Base-by-base conservation (phyloP, 1,140 invertebrate species). In the Listronotus bonariensis region DNA sequence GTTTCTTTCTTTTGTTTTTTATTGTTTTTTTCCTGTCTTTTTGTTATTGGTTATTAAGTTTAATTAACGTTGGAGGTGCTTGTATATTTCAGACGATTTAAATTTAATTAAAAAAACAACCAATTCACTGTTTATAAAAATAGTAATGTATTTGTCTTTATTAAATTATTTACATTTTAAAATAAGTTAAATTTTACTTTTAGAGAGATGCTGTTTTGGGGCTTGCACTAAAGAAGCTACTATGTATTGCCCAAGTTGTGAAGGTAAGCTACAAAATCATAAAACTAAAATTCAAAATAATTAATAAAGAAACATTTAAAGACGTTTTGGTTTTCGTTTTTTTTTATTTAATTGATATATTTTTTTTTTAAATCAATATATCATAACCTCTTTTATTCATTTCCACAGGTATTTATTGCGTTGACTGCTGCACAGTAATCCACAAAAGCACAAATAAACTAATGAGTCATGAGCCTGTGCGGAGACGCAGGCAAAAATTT, bases 371-470 rank as follows among this genome's bases (percentile, higher is more conserved):
- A 48, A 48, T 48, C 20, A 26, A 26, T 26, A 26, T 26, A 26
- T 26, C 20, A 26, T 3, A 26, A 26, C 20, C 20, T 26, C 2
- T 26, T 36, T 36, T 36, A 12, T 36, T 36, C 8, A 36, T 36
- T 52, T 41, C 3, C n/a, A 9, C 48, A 65, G 62, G 45, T 18
- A 45, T 70, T 38, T 70, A 65, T 49, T 70, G 68, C 38, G 0
- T 6, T 8, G 51, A 67, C 17, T 70, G 68, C 42, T 67, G 59
- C 42, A 59, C 49, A 4, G 34, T 55, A 17, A 18, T 69, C 3
- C 65, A 70, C 53, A 64, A 65, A 58, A 70, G 58, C 52, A 60
- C 53, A 10, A 67, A 64, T 26, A 54, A 58, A 40, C 18, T 67
- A 15, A 60, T 63, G 56, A 31, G 48, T 17, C 68, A 67, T 42